Percentiles rank a stretch among this genome's conserved stretches.
Conservation (phyloP, 2,113 vertebrate species). For the Pica pica region DNA sequence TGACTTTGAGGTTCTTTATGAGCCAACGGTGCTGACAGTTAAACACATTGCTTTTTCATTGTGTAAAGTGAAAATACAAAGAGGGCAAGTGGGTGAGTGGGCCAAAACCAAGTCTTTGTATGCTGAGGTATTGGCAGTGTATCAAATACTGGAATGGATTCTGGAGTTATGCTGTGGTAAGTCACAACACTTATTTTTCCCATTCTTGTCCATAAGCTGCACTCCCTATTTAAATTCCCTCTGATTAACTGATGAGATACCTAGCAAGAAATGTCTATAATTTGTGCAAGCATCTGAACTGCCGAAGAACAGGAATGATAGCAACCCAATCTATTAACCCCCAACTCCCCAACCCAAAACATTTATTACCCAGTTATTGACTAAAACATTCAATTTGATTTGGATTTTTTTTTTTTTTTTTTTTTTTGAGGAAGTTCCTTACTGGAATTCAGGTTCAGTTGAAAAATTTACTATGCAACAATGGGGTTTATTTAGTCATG, state of each 20-base stretch:
- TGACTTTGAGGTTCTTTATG: background rate
- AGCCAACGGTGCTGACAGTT: background rate
- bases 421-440: background rate
- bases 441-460: background rate
- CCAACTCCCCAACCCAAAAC: background rate
- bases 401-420: background rate
- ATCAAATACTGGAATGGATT: background rate
- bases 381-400: background rate
- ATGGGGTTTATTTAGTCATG: background rate
- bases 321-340: background rate
- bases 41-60: background rate
- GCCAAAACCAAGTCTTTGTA: background rate
- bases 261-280: background rate
- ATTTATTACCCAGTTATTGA: background rate
- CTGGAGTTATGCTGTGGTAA: background rate
- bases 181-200: background rate
- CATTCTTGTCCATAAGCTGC: background rate
- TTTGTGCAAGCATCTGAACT: background rate
- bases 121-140: background rate
- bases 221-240: background rate
- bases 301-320: rapidly evolving
- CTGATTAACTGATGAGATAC: background rate
- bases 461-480: background rate
- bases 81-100: background rate
- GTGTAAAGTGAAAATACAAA: background rate